Percentiles rank a stretch among this genome's conserved stretches.
Evolutionary conservation across 2,888 invertebrate genomes (phyloP).

Genomic region (Drosophila affinis): DNA sequence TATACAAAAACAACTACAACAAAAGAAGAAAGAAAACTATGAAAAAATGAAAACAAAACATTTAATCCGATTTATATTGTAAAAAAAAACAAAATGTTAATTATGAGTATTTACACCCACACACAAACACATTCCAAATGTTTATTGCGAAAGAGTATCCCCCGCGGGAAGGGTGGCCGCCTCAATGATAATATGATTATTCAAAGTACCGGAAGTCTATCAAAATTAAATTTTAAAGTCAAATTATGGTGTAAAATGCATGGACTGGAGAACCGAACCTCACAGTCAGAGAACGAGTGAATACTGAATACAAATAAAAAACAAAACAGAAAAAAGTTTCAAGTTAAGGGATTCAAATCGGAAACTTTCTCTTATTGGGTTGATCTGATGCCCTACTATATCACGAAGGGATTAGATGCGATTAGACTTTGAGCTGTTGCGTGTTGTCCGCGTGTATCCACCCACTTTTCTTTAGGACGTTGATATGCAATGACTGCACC

Average conservation of each 20-base stretch:
- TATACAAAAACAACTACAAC: conserved; percentile 10
- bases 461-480: no score
- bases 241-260: conserved; percentile 52
- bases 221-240: conserved; percentile 68
- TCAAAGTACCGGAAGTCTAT: conserved; percentile 59
- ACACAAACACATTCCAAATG: conserved; percentile 72
- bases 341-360: conserved; percentile 20
- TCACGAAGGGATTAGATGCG: neutral
- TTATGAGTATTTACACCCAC: conserved; percentile 22
- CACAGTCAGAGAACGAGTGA: conserved; percentile 33
- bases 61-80: conserved; percentile 43
- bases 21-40: conserved; percentile 6
- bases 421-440: no score
- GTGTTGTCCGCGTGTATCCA: no score
- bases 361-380: neutral
- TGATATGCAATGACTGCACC: no score
- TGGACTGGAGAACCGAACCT: conserved; percentile 41
- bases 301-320: conserved; percentile 42
- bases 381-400: neutral
- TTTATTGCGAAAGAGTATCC: conserved; percentile 53
- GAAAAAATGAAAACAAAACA: neutral
- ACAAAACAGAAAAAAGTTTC: conserved; percentile 9
- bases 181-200: conserved; percentile 43
- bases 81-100: conserved; percentile 49
- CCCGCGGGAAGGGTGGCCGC: conserved; percentile 32